phyloP scores from a whole-genome alignment of 1,140 invertebrate species.

The Mizuhopecten yessoensis region DNA sequence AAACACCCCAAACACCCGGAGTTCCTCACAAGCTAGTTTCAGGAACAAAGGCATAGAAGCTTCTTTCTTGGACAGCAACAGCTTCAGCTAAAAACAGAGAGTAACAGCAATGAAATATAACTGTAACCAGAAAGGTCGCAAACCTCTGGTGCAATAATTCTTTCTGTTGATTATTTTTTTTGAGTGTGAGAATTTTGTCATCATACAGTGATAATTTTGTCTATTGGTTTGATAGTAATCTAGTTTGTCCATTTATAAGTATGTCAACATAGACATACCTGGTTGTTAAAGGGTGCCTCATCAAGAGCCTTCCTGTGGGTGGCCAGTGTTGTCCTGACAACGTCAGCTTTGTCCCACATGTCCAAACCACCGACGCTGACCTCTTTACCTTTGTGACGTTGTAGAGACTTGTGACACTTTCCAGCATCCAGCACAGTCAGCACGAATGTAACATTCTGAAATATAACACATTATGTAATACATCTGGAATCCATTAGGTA shows the following conservation, averaged over 20 bases:
- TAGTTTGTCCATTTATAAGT: no score
- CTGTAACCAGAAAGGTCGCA: no score
- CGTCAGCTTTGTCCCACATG: conserved; percentile 79
- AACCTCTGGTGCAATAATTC: no score
- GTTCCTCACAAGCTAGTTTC: conserved; percentile 83
- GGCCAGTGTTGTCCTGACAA: conserved; percentile 79
- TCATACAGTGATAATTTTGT: no score
- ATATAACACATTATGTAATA: not conserved
- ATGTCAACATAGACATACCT: conserved; percentile 72
- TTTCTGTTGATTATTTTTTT: no score
- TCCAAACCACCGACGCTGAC: conserved; percentile 77
- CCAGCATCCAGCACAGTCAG: conserved; percentile 70
- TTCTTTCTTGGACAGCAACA: conserved; percentile 82
- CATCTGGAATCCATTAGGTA: not conserved
- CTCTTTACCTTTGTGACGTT: conserved; percentile 63
- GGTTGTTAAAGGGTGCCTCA: conserved; percentile 84
- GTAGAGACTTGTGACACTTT: conserved; percentile 71
- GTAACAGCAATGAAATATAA: not conserved
- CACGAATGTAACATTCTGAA: conserved; percentile 79
- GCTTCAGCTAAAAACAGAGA: conserved; percentile 78
- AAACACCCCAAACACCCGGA: conserved; percentile 83
- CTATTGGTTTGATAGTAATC: no score
- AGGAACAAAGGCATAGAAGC: conserved; percentile 82
- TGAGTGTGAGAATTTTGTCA: no score
- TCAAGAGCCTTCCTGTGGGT: conserved; percentile 81